Conservation (phyloP, 2,888 invertebrate species). For the Leptinotarsa rubiginosa region DNA sequence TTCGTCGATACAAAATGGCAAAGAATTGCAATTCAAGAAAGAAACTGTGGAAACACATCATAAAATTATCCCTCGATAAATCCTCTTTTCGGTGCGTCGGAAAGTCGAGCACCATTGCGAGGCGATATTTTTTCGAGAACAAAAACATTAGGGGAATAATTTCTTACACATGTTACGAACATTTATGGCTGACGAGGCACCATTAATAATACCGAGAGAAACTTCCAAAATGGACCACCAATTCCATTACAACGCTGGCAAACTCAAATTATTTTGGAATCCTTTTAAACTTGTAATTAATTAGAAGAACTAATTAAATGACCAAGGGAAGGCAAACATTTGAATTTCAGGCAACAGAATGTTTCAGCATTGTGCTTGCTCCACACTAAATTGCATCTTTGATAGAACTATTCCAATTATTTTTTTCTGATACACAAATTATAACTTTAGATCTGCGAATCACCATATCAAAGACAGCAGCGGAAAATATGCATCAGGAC, state of each 20-base stretch:
- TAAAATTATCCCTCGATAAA: constrained; percentile 10
- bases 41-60: neutral
- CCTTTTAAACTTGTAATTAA: constrained; percentile 28
- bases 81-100: constrained; percentile 13
- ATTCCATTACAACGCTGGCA: constrained; percentile 46
- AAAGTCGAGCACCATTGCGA: constrained; percentile 29
- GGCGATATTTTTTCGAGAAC: constrained; percentile 42
- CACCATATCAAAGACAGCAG: neutral
- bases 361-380: constrained; percentile 38
- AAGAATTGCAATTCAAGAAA: neutral
- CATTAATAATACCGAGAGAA: constrained; percentile 49
- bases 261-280: constrained; percentile 35
- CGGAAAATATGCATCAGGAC: neutral
- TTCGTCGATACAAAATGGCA: too few relatives aligned
- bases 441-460: neutral
- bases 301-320: constrained; percentile 35
- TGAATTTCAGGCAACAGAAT: constrained; percentile 19
- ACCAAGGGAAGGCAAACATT: constrained; percentile 18
- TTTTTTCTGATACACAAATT: neutral
- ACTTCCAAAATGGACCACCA: constrained; percentile 47
- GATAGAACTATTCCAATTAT: constrained; percentile 11
- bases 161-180: constrained; percentile 50
- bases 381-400: constrained; percentile 26
- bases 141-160: constrained; percentile 51
- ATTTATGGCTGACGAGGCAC: constrained; percentile 49